phyloP scores from a whole-genome alignment of 1,140 invertebrate genomes.

The Orchesella cincta region DNA sequence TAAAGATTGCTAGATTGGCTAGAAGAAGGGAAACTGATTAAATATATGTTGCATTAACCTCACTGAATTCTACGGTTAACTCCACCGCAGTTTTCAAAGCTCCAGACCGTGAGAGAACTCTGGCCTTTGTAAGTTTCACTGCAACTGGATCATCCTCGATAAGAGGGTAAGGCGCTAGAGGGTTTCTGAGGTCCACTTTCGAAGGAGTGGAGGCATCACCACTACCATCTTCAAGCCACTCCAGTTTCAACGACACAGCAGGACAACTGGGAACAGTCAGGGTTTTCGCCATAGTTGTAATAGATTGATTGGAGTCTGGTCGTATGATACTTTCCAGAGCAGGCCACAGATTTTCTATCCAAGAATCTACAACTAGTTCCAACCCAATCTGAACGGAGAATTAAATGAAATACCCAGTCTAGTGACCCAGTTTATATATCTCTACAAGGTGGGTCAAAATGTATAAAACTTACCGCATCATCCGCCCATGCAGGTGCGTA shows the following conservation, averaged over 20 bases:
- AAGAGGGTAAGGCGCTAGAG: slow-evolving; percentile 42
- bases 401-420: slow-evolving; percentile 13
- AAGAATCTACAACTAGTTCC: slow-evolving; percentile 61
- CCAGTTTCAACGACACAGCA: slow-evolving; percentile 23
- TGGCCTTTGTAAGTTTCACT: slow-evolving; percentile 30
- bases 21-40: background rate
- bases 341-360: slow-evolving; percentile 59
- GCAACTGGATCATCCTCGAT: slow-evolving; percentile 36
- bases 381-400: slow-evolving; percentile 53
- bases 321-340: slow-evolving; percentile 53
- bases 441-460: too few species aligned
- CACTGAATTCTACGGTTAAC: slow-evolving; percentile 39
- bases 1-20: slow-evolving; percentile 25
- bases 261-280: slow-evolving; percentile 42
- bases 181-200: slow-evolving; percentile 22
- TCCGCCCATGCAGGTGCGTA: slow-evolving; percentile 61
- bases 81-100: slow-evolving; percentile 44
- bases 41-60: slow-evolving; percentile 24
- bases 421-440: background rate
- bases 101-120: slow-evolving; percentile 36
- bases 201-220: background rate
- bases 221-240: slow-evolving; percentile 21
- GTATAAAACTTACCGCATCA: slow-evolving; percentile 60
- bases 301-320: background rate
- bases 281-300: background rate